phyloP scores from a whole-genome alignment of 2,888 invertebrate species.

The Nomada fabriciana region DNA sequence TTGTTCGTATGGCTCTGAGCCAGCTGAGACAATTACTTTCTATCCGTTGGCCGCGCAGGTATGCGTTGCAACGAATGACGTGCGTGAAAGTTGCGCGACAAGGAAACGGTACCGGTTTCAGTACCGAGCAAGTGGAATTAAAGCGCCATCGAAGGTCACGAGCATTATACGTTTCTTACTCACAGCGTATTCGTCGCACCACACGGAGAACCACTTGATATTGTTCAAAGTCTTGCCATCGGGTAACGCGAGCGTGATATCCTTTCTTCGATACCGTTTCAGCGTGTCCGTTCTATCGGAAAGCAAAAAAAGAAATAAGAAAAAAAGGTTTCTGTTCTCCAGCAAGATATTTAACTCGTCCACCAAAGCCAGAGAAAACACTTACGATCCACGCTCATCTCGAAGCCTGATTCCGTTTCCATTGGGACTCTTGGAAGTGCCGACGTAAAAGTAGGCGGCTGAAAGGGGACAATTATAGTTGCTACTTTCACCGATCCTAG shows the following conservation, averaged over 20 bases:
- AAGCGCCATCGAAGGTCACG: constrained; percentile 66
- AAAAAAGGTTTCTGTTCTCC: not conserved
- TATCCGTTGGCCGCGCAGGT: constrained; percentile 18
- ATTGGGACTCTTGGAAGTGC: constrained; percentile 89
- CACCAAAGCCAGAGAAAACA: constrained; percentile 55
- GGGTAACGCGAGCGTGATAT: constrained; percentile 93
- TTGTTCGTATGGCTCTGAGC: constrained; percentile 18
- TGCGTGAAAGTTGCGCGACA: constrained; percentile 72
- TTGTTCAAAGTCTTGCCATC: constrained; percentile 93
- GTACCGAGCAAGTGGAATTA: constrained; percentile 33
- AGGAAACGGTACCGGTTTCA: constrained; percentile 68
- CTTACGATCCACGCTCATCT: constrained; percentile 92
- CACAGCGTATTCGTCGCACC: constrained; percentile 96
- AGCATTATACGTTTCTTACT: constrained; percentile 82
- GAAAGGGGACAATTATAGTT: constrained; percentile 63
- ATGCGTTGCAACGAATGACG: constrained; percentile 34
- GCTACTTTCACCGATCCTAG: not conserved
- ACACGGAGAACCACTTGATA: constrained; percentile 95
- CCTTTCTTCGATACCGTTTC: constrained; percentile 92
- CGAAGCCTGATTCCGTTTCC: constrained; percentile 90
- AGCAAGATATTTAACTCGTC: too few relatives aligned
- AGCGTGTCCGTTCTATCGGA: constrained; percentile 88
- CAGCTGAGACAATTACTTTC: constrained; percentile 48
- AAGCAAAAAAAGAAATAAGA: not conserved
- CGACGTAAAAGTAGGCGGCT: constrained; percentile 97